A percentile compares a stretch with the other conserved stretches of the same genome.
Conservation (phyloP, 2,797 vertebrate genomes). For the Arremon aurantiirostris region DNA sequence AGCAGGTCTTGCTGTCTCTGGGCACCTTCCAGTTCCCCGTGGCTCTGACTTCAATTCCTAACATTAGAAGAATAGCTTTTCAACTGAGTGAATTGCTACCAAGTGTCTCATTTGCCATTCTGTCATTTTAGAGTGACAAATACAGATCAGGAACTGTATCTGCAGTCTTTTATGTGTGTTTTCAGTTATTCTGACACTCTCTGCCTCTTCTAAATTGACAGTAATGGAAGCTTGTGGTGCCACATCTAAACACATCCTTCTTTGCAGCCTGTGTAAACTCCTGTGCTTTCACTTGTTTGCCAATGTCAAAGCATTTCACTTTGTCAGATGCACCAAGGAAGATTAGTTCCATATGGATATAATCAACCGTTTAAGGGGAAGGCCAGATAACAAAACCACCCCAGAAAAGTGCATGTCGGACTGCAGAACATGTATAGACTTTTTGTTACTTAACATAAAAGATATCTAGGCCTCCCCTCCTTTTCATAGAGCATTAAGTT, state of each 20-base stretch:
- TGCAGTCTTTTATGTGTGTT: background rate
- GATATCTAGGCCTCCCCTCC: background rate
- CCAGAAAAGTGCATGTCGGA: background rate
- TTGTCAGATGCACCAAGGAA: background rate
- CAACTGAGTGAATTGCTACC: background rate
- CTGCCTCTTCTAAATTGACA: background rate
- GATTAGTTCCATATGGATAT: background rate
- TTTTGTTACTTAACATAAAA: background rate
- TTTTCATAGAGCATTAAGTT: background rate
- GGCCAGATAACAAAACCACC: background rate
- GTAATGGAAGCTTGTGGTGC: background rate
- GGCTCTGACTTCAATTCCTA: background rate
- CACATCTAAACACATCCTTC: background rate
- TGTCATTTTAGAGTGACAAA: slow-evolving; percentile 5
- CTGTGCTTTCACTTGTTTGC: background rate
- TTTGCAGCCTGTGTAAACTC: background rate
- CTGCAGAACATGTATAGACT: background rate
- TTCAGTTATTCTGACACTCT: background rate
- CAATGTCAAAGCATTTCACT: background rate
- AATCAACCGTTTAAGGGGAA: background rate
- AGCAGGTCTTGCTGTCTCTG: background rate
- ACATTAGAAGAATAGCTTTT: background rate
- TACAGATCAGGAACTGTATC: background rate
- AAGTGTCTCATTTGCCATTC: background rate
- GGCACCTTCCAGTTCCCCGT: background rate